Base-by-base conservation (phyloP, 2,888 invertebrate genomes). In the Drosophila greeni region DNA sequence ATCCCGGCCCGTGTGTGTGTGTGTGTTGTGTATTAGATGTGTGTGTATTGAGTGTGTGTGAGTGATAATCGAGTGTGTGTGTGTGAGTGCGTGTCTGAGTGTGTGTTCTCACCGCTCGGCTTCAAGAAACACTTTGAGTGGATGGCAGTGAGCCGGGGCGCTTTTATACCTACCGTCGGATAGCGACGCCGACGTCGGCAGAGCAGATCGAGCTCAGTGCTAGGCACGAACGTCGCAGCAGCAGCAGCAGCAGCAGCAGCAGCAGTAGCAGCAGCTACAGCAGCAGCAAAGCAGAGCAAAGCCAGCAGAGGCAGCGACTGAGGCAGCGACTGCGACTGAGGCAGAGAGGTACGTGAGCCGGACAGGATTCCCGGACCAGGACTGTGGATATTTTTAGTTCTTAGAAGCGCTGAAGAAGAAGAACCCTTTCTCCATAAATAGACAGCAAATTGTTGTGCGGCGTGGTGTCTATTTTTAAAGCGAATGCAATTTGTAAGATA, bases 61-160 rank as follows among this genome's bases (percentile, higher is more conserved):
- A 29, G 43, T 61, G 20, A 7, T 39, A 20, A 14, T 20, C 70
- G 70, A 64, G 67, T 43, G 61, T 55, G 58, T 58, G 61, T 69
- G 72, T 66, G 67, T 39, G 61, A 52, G 58, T 58, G 61, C 61
- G 72, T 66, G 67, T 39, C 54, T 61, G 66, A 51, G 61, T 69
- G 72, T 66, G 61, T 69, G 72, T 66, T 70, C 70, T 70, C 70
- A 70, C 70, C 70, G 70, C 72, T 70, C 70, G 66, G 72, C 83
- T 83, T 75, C 78, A 77, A 85, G 84, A 87, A 84, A 81, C 86
- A 86, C 86, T 87, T 86, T 87, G 87, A 87, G 81, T 87, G 82
- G 82, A 74, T 86, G 84, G 79, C 65, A 54, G 54, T 29, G 43
- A 23, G 45, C 49, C 74, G 65, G 42, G 56, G 37, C 70, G 74